Percentiles rank a stretch among this genome's conserved stretches.
These are phyloP conservation scores for Drosophila conformis DNA, from an alignment of 2,888 invertebrate species.

Conservation along the genomic window DNA sequence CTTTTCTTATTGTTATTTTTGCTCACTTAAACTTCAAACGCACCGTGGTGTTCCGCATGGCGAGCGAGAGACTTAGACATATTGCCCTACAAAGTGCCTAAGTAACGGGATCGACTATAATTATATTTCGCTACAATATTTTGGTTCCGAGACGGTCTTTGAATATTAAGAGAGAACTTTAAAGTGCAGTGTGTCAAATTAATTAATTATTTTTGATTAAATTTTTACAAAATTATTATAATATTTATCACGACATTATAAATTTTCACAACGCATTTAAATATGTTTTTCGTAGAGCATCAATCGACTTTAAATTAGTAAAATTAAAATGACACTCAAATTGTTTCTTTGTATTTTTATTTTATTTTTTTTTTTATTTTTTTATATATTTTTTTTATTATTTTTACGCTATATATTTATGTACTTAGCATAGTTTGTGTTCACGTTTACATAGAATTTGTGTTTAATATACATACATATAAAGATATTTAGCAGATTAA, in stretches of 20 bases:
- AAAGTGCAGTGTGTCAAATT: too few species aligned
- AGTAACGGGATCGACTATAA: too few species aligned
- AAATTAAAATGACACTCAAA: background rate
- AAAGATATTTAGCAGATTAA: constrained; percentile 58
- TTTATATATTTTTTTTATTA: constrained; percentile 32
- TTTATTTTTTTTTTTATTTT: background rate
- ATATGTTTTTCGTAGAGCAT: background rate
- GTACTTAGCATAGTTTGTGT: constrained; percentile 71
- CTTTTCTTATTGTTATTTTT: too few species aligned
- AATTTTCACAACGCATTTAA: background rate
- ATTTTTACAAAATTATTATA: too few species aligned
- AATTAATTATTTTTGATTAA: too few species aligned
- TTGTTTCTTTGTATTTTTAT: background rate
- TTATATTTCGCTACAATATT: too few species aligned
- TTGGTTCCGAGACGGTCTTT: too few species aligned
- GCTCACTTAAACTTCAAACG: too few species aligned
- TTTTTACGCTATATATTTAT: constrained; percentile 32
- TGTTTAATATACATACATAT: constrained; percentile 43
- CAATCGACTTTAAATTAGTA: background rate
- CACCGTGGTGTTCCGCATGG: too few species aligned
- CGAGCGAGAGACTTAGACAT: too few species aligned
- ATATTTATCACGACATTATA: background rate
- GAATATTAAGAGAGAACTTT: too few species aligned
- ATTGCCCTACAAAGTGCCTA: too few species aligned
- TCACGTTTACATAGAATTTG: constrained; percentile 70